Conservation (phyloP, 1,140 invertebrate genomes). For the Colletes latitarsis region DNA sequence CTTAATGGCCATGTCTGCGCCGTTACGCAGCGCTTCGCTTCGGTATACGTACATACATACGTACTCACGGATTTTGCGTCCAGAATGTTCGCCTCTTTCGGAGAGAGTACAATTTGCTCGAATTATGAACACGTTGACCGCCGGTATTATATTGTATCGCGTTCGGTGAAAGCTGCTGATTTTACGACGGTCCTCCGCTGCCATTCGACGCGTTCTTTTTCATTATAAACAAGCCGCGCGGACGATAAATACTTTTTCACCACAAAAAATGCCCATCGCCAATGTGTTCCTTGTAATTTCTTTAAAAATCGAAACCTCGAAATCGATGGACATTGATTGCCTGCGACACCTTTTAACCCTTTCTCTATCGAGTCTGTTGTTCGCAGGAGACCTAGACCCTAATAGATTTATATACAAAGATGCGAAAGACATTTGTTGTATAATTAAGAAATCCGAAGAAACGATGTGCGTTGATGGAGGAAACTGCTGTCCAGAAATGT, state of each 20-base stretch:
- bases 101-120: constrained; percentile 50
- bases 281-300: too few relatives aligned
- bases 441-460: too few relatives aligned
- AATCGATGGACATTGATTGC: too few relatives aligned
- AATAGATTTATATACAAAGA: too few relatives aligned
- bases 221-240: constrained; percentile 19
- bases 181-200: constrained; percentile 39
- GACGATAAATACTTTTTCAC: neutral
- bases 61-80: constrained; percentile 28
- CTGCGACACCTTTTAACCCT: too few relatives aligned
- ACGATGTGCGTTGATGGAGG: neutral
- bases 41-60: neutral
- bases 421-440: too few relatives aligned
- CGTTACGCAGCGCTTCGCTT: constrained; percentile 25
- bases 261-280: too few relatives aligned
- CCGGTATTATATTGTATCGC: constrained; percentile 5
- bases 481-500: too few relatives aligned
- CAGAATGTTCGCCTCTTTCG: neutral
- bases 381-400: too few relatives aligned
- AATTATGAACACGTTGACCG: constrained; percentile 46
- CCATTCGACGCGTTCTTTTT: constrained; percentile 10
- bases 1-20: constrained; percentile 38
- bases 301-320: too few relatives aligned
- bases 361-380: too few relatives aligned
- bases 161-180: constrained; percentile 57